Evolutionary conservation across 2,113 vertebrate genomes (phyloP).

Genomic region (Bubo blakistoni): DNA sequence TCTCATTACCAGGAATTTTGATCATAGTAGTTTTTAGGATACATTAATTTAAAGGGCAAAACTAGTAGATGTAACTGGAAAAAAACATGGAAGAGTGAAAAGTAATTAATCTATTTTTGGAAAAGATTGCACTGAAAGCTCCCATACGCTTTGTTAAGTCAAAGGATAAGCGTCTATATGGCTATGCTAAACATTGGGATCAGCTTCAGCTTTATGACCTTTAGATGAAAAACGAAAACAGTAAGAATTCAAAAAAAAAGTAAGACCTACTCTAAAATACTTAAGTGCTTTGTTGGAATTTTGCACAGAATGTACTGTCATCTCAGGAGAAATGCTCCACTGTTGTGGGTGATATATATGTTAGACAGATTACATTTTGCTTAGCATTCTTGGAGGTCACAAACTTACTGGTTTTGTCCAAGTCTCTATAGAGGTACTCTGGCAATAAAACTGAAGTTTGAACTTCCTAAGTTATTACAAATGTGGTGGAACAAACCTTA

Average conservation of each 20-base stretch:
- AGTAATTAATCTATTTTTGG: not conserved
- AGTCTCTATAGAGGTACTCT: not conserved
- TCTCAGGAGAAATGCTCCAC: not conserved
- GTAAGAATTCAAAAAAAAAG: not conserved
- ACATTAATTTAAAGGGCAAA: not conserved
- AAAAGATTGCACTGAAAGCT: not conserved
- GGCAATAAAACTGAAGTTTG: not conserved
- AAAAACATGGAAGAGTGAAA: not conserved
- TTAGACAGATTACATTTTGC: not conserved
- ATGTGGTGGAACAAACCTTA: not conserved
- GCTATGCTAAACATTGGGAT: not conserved
- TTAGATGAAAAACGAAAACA: not conserved
- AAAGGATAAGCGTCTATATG: not conserved
- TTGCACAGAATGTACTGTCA: not conserved
- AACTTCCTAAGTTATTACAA: not conserved
- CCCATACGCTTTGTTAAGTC: not conserved
- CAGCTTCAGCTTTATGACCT: not conserved
- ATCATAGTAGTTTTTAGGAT: not conserved
- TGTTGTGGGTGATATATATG: not conserved
- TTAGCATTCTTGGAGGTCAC: not conserved
- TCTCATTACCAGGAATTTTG: slow-evolving; percentile 12
- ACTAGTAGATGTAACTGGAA: not conserved
- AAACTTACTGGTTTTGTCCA: not conserved
- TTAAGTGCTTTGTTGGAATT: not conserved
- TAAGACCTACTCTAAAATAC: not conserved